Percentiles rank a stretch among this genome's conserved stretches.
phyloP scores from a whole-genome alignment of 2,888 invertebrate genomes.

The Philhelius pedissequus region DNA sequence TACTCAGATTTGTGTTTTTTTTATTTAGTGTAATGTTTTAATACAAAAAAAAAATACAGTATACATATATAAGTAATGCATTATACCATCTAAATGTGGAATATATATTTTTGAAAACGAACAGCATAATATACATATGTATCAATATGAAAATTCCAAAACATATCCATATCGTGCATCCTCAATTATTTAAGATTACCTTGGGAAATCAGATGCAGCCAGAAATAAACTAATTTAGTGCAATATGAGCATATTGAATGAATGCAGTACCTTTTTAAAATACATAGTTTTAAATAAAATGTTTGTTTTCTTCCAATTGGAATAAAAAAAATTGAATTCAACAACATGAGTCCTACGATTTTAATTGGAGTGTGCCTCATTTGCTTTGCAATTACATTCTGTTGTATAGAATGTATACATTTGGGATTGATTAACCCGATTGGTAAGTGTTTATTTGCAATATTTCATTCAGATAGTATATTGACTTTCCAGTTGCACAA shows the following conservation, averaged over 20 bases:
- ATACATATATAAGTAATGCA: not conserved
- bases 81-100: not conserved
- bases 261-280: constrained; percentile 11
- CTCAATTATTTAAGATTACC: not conserved
- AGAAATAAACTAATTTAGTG: constrained; percentile 24
- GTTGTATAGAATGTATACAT: constrained; percentile 52
- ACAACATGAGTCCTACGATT: constrained; percentile 34
- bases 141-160: constrained; percentile 18
- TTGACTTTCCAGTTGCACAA: constrained; percentile 38
- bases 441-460: constrained; percentile 54
- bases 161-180: constrained; percentile 34
- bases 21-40: not conserved
- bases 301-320: constrained; percentile 11
- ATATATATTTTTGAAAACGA: not conserved
- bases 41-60: not conserved
- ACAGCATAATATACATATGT: not conserved
- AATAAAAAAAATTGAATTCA: not conserved
- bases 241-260: constrained; percentile 25
- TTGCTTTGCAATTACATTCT: constrained; percentile 38
- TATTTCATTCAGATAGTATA: constrained; percentile 9
- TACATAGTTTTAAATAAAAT: constrained; percentile 22
- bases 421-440: constrained; percentile 69
- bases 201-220: not conserved
- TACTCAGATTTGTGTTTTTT: not conserved
- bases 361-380: constrained; percentile 25